Conservation (phyloP, 1,140 invertebrate species). For the Saxidomus purpurata region DNA sequence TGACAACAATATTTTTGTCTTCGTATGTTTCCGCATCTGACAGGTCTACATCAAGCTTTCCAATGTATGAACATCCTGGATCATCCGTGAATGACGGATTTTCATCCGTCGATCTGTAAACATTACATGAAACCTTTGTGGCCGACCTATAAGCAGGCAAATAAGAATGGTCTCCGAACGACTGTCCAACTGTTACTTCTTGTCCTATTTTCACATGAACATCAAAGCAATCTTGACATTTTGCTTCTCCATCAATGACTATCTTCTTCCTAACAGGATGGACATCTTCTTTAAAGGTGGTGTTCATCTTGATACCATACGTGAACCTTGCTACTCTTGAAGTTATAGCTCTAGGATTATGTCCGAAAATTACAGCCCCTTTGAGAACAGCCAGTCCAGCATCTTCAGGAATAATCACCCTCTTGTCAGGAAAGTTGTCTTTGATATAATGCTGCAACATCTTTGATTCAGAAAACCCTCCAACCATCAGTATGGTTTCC, state of each 20-base stretch:
- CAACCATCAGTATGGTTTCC: conserved; percentile 68
- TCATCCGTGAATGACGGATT: conserved; percentile 54
- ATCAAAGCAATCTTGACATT: conserved; percentile 69
- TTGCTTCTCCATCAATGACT: conserved; percentile 29
- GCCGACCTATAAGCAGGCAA: background rate
- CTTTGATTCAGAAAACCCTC: conserved; percentile 72
- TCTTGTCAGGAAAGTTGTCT: conserved; percentile 56
- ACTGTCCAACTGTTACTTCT: conserved; percentile 33
- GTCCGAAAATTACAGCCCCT: conserved; percentile 76
- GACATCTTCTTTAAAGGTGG: conserved; percentile 27
- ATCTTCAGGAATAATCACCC: conserved; percentile 70
- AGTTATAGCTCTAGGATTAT: conserved; percentile 68
- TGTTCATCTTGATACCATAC: conserved; percentile 63
- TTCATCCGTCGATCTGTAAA: conserved; percentile 12
- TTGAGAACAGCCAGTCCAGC: conserved; percentile 74
- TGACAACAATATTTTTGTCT: conserved; percentile 57
- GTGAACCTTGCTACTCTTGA: conserved; percentile 68
- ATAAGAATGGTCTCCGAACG: conserved; percentile 4
- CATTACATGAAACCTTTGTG: background rate
- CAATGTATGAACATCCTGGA: conserved; percentile 50
- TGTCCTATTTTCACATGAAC: conserved; percentile 59
- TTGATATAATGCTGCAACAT: conserved; percentile 69
- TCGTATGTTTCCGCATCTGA: conserved; percentile 40
- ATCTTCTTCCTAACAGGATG: conserved; percentile 50
- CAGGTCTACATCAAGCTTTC: conserved; percentile 55